phyloP scores from a whole-genome alignment of 2,797 vertebrate genomes.

The Smutsia gigantea region DNA sequence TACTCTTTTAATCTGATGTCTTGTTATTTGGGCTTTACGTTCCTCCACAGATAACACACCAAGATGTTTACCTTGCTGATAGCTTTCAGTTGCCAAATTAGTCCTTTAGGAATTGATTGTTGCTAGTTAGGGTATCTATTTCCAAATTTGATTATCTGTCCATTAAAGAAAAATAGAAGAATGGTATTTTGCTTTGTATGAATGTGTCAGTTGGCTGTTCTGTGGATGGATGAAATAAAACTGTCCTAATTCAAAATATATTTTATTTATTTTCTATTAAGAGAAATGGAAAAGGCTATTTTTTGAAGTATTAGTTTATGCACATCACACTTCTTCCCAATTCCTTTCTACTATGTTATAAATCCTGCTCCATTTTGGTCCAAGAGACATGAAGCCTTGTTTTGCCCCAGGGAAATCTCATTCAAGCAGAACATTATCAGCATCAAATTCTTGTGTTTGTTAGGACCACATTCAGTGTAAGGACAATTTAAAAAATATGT shows the following conservation, averaged over 20 bases:
- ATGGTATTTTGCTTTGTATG: neutral
- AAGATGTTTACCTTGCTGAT: neutral
- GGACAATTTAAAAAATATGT: neutral
- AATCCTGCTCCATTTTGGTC: neutral
- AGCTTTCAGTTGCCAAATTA: conserved; percentile 2
- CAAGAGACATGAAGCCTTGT: neutral
- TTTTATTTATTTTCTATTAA: conserved; percentile 30
- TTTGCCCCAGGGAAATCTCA: neutral
- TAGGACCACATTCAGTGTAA: neutral
- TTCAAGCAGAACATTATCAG: neutral
- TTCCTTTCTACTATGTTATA: neutral
- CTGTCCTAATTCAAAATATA: neutral
- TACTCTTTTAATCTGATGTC: neutral
- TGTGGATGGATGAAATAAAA: conserved; percentile 25
- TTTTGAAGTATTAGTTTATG: neutral
- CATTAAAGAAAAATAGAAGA: neutral
- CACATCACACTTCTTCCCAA: neutral
- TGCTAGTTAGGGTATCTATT: neutral
- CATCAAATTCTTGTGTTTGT: neutral
- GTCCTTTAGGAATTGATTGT: neutral
- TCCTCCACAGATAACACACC: neutral
- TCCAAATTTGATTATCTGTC: neutral
- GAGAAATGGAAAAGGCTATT: neutral
- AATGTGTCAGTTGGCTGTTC: neutral
- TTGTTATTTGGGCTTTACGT: neutral